phyloP scores from a whole-genome alignment of 1,140 invertebrate species.

The Anthonomus grandis region DNA sequence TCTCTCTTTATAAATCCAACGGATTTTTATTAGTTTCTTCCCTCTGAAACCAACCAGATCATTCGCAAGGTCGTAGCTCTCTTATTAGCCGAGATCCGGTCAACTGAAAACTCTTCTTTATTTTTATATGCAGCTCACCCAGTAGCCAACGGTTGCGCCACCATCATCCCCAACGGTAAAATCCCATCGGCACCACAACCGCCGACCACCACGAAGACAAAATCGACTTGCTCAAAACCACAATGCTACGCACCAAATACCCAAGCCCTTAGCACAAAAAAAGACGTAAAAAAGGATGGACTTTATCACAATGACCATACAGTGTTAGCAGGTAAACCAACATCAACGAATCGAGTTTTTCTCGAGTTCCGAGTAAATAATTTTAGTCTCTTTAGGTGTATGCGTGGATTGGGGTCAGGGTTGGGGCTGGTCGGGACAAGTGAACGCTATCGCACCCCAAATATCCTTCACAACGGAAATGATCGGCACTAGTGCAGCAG shows the following conservation, averaged over 20 bases:
- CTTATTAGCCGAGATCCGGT: neutral
- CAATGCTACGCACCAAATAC: neutral
- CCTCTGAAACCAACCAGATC: too few relatives aligned
- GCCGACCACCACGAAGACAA: too few relatives aligned
- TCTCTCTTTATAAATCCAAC: too few relatives aligned
- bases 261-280: neutral
- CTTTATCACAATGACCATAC: conserved; percentile 40
- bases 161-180: conserved; percentile 15
- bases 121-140: neutral
- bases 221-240: conserved; percentile 4
- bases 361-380: neutral
- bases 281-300: conserved; percentile 1
- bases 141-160: conserved; percentile 14
- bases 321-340: conserved; percentile 22
- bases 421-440: conserved; percentile 42
- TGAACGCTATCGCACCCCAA: conserved; percentile 12
- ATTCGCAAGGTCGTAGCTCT: too few relatives aligned
- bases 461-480: conserved; percentile 26
- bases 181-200: neutral
- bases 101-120: neutral
- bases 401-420: conserved; percentile 47
- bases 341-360: neutral
- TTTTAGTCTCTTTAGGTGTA: conserved; percentile 17
- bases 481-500: conserved; percentile 26
- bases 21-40: too few relatives aligned